Conservation (phyloP, 2,113 vertebrate species). For the Pandion haliaetus region DNA sequence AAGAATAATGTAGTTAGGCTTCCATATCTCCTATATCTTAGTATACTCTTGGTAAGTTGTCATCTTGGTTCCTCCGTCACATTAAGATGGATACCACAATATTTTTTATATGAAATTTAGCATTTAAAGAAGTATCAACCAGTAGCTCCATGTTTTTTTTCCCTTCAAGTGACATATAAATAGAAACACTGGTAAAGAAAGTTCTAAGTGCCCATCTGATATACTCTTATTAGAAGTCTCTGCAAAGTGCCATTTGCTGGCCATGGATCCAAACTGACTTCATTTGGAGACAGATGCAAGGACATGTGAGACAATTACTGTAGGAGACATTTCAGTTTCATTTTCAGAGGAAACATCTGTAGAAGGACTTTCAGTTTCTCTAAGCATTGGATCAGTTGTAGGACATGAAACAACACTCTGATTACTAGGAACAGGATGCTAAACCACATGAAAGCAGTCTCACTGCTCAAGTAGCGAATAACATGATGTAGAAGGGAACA, state of each 20-base stretch:
- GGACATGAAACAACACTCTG: not conserved
- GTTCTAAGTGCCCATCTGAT: not conserved
- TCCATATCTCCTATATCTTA: not conserved
- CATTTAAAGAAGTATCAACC: not conserved
- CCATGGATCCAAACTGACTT: not conserved
- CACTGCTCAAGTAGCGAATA: constrained; percentile 2
- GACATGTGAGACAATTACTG: not conserved
- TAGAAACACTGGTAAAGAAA: not conserved
- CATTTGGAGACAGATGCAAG: not conserved
- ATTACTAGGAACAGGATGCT: constrained; percentile 46
- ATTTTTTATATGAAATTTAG: not conserved
- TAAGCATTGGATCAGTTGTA: not conserved
- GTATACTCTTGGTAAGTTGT: not conserved
- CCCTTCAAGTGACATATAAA: not conserved
- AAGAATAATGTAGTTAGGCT: not conserved
- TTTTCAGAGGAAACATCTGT: constrained; percentile 50
- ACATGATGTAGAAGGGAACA: not conserved
- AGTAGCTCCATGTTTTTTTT: not conserved
- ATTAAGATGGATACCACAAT: not conserved
- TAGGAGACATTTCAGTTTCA: constrained; percentile 32
- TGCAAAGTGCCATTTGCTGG: not conserved
- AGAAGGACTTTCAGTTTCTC: constrained; percentile 37
- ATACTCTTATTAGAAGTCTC: not conserved
- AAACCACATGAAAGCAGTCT: constrained; percentile 30
- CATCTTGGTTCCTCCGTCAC: not conserved